phyloP scores from a whole-genome alignment of 2,113 vertebrate species.

The Sminthopsis crassicaudata region DNA sequence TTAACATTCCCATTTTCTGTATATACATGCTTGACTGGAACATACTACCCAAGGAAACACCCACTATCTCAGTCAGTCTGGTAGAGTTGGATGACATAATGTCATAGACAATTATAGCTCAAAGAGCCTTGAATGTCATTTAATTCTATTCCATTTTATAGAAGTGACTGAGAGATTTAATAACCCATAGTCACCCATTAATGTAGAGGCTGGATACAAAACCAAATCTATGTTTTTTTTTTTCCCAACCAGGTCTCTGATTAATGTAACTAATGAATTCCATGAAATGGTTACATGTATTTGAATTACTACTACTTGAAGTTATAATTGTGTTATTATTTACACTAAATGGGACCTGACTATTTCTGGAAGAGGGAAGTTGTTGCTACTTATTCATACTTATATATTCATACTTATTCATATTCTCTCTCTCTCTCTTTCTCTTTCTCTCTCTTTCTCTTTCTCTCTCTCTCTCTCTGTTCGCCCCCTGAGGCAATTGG shows the following conservation, averaged over 20 bases:
- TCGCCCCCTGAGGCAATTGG: too few relatives aligned
- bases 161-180: neutral
- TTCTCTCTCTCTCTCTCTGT: too few relatives aligned
- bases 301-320: neutral
- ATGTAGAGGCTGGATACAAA: neutral
- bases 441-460: too few relatives aligned
- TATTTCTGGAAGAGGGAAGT: neutral
- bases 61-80: neutral
- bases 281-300: neutral
- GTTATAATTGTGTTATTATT: neutral
- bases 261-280: neutral
- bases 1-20: neutral
- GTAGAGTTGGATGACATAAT: neutral
- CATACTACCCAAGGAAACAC: slow-evolving; percentile 23
- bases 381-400: neutral
- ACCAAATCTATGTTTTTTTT: neutral
- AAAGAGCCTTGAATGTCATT: neutral
- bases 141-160: neutral
- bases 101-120: neutral
- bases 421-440: too few relatives aligned
- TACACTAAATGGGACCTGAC: neutral
- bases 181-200: neutral
- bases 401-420: too few relatives aligned
- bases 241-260: neutral
- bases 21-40: neutral